Evolutionary conservation across 2,888 invertebrate species (phyloP), one percentile per base, ranked within the genome.

Genomic region (Stratiomys singularior): DNA sequence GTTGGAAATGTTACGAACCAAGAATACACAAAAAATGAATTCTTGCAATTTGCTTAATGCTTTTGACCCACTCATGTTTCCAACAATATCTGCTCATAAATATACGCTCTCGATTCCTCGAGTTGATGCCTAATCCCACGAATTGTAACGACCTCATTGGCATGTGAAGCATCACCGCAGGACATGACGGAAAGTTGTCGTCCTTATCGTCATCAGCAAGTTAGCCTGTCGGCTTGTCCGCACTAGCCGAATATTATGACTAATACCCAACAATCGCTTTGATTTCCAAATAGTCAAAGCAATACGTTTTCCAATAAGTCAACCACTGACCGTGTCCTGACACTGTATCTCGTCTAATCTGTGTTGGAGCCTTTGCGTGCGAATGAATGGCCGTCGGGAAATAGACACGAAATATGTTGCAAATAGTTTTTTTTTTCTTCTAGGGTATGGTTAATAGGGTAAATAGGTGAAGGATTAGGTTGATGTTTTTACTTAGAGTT

Each of bases 221-320:
- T 37, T 15, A 18, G 30, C 37, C 37, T 11, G n/a, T 37, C 18
- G 1, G 15, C 28, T 66, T 28, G 28, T 27, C 37, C 18, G 1
- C 21, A n/a, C 25, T 47, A 13, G 25, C 56, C 44, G 52, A 52
- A 52, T 28, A 72, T 72, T 52, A 72, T 72, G 71, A 72, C 71
- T 56, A 72, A 72, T 72, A 44, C 56, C 52, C 28, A n/a, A 27
- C 71, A 25, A 72, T 72, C 71, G 28, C 21, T 72, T 56, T 52
- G 71, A 72, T 72, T 72, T 56, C 15, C 28, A 72, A 52, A 72
- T 56, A 52, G 71, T 56, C 71, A 52, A 25, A 56, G 66, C 71
- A 28, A 72, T 52, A 56, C 56, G 28, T 72, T 56, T 72, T 72
- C 28, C 71, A 72, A 72, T 72, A 72, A 72, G 71, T 52, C 71